Evolutionary conservation across 2,797 vertebrate genomes (phyloP).

Genomic region (Rhabdophis nuchalis): DNA sequence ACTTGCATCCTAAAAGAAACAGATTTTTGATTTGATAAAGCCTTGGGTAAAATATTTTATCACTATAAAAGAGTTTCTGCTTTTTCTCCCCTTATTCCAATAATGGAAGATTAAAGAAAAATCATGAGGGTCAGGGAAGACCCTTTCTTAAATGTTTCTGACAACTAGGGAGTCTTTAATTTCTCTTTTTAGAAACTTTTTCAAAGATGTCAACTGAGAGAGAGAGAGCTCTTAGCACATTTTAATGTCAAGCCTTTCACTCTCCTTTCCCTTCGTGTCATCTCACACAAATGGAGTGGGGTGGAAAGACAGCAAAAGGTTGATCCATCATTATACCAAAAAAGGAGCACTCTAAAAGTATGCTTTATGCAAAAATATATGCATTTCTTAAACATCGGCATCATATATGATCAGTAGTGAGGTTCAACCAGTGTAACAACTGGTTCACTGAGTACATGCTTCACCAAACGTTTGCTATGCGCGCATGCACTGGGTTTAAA

Average conservation of each 20-base stretch:
- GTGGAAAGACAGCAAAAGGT: neutral
- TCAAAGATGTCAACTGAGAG: neutral
- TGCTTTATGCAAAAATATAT: neutral
- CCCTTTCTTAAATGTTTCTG: neutral
- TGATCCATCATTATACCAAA: neutral
- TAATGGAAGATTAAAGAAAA: neutral
- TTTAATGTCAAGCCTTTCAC: neutral
- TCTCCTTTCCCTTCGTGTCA: neutral
- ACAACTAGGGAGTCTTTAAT: neutral
- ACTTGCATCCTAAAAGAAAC: neutral
- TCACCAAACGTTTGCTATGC: too few species aligned
- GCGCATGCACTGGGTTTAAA: too few species aligned
- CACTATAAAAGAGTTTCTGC: neutral
- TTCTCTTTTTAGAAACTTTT: neutral
- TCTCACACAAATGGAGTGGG: neutral
- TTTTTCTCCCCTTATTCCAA: neutral
- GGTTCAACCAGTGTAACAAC: too few species aligned
- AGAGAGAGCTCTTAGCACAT: neutral
- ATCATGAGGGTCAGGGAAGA: neutral
- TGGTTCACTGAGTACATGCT: too few species aligned
- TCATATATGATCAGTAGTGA: neutral
- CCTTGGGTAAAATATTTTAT: neutral
- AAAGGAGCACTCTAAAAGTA: neutral
- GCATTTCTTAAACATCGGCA: neutral
- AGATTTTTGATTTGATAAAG: neutral